Evolutionary conservation across 2,113 vertebrate genomes (phyloP), one percentile per base, ranked within the genome.

Genomic region (Amphiprion ocellaris): DNA sequence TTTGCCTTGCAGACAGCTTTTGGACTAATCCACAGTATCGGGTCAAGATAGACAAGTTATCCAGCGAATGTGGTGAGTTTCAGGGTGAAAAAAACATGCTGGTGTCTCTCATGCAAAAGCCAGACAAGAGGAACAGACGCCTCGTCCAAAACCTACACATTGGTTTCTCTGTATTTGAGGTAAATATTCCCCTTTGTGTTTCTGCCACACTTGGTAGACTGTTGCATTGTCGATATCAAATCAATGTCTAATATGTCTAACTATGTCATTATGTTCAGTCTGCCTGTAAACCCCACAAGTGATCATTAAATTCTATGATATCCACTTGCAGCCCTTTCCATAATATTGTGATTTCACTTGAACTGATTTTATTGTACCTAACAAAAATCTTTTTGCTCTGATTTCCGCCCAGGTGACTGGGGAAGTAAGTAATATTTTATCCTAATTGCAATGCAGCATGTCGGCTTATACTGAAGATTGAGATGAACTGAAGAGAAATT

Each of bases 1-100:
- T 74, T 33, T 76, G 46, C 26, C 54, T 59, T 69, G 4, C 54
- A 91, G 91, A 74, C 1, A 90, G 53, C 28, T 91, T 83, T 76
- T 81, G 92, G 91, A 93, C 65, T 26, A 95, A 95, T 79, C 94
- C 93, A 15, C 93, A 94, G 83, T 95, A 89, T 82, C 87, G 76
- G 10, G 9, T 95, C 26, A 89, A 65, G 39, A 49, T 93, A 19
- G 26, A 30, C 0, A n/a, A 59, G 33, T 11, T 59, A 16, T 30
- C 17, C 24, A 39, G 41, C 19, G 33, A 60, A 1, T 46, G 70
- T 64, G 44, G 49, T 0, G 21, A 56, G 4, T 61, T 1, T 28
- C 11, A 52, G 0, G 69, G 59, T 0, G 49, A 69, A 1, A 90
- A 72, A 47, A 94, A 94, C 67, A 86, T 90, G 11, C 64, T 95